Conservation (phyloP, 2,113 vertebrate genomes). For the Callorhinus ursinus region DNA sequence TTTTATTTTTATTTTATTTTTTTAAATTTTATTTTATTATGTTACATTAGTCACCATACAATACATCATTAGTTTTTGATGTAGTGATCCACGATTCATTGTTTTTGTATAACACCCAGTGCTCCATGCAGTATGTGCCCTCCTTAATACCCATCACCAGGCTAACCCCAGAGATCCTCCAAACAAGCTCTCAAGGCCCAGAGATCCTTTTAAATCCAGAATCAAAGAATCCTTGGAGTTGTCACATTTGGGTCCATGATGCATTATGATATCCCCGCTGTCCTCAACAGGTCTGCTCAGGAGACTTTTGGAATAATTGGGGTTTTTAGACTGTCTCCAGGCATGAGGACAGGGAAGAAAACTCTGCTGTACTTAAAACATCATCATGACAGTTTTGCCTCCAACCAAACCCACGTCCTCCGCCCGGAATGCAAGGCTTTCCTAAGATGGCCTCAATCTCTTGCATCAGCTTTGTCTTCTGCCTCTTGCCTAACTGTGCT, state of each 20-base stretch:
- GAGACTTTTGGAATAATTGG: background rate
- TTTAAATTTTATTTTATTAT: too few relatives aligned
- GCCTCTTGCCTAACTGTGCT: too few relatives aligned
- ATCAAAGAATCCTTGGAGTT: background rate
- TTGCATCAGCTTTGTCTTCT: background rate
- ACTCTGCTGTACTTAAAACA: background rate
- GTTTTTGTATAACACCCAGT: too few relatives aligned
- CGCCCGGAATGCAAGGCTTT: background rate
- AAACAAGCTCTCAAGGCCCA: too few relatives aligned
- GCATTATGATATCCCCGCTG: background rate
- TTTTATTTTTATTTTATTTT: background rate
- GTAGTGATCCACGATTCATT: too few relatives aligned
- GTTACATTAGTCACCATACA: too few relatives aligned
- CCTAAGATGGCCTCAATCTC: rapidly evolving
- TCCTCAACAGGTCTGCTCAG: background rate
- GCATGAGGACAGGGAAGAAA: background rate
- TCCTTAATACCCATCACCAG: too few relatives aligned
- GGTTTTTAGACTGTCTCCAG: background rate
- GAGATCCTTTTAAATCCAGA: background rate
- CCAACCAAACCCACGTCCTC: background rate
- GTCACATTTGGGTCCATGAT: background rate
- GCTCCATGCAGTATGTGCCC: too few relatives aligned
- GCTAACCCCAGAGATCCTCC: too few relatives aligned
- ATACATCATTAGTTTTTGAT: too few relatives aligned
- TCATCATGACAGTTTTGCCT: background rate